A percentile compares a stretch with the other conserved stretches of the same genome.
These are phyloP conservation scores for Rhagonycha lutea DNA, from an alignment of 2,888 invertebrate genomes.

Conservation along the genomic window DNA sequence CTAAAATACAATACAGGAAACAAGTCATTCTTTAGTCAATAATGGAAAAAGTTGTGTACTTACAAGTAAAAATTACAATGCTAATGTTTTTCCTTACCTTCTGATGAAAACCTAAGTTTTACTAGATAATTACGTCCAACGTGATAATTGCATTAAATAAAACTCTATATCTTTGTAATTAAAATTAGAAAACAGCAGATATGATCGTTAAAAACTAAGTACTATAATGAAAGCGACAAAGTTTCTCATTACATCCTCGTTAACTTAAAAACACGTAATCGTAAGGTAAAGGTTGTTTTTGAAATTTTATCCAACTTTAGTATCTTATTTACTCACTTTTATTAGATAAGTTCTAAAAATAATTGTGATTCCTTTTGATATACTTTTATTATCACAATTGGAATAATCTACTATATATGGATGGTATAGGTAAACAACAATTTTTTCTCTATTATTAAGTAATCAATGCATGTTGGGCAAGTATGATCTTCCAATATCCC, in stretches of 20 bases:
- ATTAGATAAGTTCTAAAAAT: not conserved
- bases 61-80: not conserved
- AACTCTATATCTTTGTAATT: not conserved
- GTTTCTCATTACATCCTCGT: not conserved
- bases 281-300: not conserved
- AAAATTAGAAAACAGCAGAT: not conserved
- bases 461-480: too few relatives aligned
- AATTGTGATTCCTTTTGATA: not conserved
- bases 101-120: not conserved
- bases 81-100: not conserved
- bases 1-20: not conserved
- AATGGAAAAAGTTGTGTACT: not conserved
- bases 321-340: not conserved
- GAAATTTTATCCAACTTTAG: not conserved
- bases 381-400: too few relatives aligned
- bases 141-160: not conserved
- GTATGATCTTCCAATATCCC: too few relatives aligned
- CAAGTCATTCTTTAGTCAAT: not conserved
- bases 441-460: not conserved
- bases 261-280: not conserved
- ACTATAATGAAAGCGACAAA: not conserved
- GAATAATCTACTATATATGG: not conserved
- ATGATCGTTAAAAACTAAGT: not conserved
- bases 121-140: not conserved
- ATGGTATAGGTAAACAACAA: not conserved